Evolutionary conservation across 2,888 invertebrate genomes (phyloP).

Genomic region (Acanthosepion pharaonis): DNA sequence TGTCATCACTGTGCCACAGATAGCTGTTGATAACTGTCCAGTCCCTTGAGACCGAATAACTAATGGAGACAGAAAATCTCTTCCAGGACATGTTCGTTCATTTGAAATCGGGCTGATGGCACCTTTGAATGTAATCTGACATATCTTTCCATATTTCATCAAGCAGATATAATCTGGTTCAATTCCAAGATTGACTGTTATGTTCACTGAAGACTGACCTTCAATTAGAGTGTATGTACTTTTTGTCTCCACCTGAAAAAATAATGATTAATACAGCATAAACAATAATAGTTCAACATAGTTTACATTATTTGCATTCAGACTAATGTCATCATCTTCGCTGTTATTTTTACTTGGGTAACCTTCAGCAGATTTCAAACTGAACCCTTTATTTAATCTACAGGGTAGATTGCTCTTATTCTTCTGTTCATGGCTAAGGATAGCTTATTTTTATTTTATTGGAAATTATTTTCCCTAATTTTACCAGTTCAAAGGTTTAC

Average conservation of each 20-base stretch:
- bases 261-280: neutral
- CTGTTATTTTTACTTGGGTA: too few species aligned
- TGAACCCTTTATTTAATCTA: too few species aligned
- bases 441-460: too few species aligned
- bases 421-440: too few species aligned
- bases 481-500: too few species aligned
- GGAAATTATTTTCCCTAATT: too few species aligned
- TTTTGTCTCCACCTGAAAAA: slow-evolving; percentile 51
- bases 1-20: slow-evolving; percentile 48
- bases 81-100: slow-evolving; percentile 48
- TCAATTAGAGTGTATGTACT: slow-evolving; percentile 51
- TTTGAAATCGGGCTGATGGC: neutral
- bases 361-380: too few species aligned
- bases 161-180: slow-evolving; percentile 54
- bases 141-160: slow-evolving; percentile 53
- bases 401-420: too few species aligned
- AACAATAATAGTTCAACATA: too few species aligned
- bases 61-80: neutral
- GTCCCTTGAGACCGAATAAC: neutral
- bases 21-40: slow-evolving; percentile 21
- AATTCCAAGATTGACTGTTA: slow-evolving; percentile 50
- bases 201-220: slow-evolving; percentile 49
- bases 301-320: too few species aligned
- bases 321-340: too few species aligned
- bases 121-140: slow-evolving; percentile 53